Evolutionary conservation across 2,888 invertebrate species (phyloP).

Genomic region (Cetonia aurata): DNA sequence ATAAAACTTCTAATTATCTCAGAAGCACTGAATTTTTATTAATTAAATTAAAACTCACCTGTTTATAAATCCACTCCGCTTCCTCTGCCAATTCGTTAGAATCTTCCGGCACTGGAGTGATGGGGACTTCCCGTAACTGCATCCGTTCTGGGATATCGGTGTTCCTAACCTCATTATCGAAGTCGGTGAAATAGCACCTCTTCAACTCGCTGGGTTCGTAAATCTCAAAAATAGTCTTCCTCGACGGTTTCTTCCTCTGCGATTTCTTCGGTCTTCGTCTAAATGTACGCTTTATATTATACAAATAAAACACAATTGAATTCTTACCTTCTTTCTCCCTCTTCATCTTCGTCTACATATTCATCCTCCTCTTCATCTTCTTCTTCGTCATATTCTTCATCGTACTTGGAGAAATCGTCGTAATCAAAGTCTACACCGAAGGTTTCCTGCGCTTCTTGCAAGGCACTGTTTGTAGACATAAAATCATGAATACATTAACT

Average conservation of each 20-base stretch:
- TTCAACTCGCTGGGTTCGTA: constrained; percentile 98
- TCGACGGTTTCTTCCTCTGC: constrained; percentile 80
- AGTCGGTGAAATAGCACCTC: constrained; percentile 94
- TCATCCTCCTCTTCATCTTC: constrained; percentile 87
- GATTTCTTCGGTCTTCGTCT: constrained; percentile 79
- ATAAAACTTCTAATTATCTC: no score
- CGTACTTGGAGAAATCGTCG: constrained; percentile 90
- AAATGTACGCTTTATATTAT: neutral
- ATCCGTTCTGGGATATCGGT: constrained; percentile 93
- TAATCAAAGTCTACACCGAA: constrained; percentile 99
- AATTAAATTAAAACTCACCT: constrained; percentile 61
- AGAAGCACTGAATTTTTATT: no score
- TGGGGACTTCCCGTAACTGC: constrained; percentile 89
- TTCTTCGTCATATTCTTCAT: constrained; percentile 87
- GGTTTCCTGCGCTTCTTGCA: constrained; percentile 98
- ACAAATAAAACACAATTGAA: neutral
- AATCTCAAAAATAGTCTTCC: constrained; percentile 91
- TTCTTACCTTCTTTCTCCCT: constrained; percentile 65
- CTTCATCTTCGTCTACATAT: constrained; percentile 83
- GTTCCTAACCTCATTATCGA: constrained; percentile 91
- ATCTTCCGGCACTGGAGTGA: constrained; percentile 84
- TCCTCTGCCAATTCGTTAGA: constrained; percentile 93
- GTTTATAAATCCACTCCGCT: constrained; percentile 97
- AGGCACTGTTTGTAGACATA: no score
- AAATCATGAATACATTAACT: constrained; percentile 41